Percentiles rank a stretch among this genome's conserved stretches.
Conservation (phyloP, 2,888 invertebrate genomes). For the Iphiclides podalirius region DNA sequence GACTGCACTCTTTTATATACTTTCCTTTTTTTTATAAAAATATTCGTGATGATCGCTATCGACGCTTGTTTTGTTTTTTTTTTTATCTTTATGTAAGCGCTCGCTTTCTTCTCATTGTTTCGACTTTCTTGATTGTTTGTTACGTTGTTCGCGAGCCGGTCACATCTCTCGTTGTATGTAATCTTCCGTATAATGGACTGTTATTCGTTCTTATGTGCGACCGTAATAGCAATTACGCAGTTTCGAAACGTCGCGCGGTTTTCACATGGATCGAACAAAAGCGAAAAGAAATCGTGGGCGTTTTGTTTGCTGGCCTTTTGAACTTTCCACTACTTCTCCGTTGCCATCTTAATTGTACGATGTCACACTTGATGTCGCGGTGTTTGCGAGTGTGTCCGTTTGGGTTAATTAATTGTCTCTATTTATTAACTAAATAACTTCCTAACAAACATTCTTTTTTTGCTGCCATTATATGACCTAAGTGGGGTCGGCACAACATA, state of each 20-base stretch:
- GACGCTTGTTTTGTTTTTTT: constrained; percentile 28
- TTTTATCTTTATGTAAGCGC: constrained; percentile 43
- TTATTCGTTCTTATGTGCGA: constrained; percentile 55
- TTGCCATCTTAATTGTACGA: constrained; percentile 10
- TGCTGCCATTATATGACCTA: too few relatives aligned
- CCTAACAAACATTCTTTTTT: too few relatives aligned
- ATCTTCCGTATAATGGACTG: constrained; percentile 58
- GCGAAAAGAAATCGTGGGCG: constrained; percentile 33
- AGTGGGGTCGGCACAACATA: too few relatives aligned
- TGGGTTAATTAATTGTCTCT: too few relatives aligned
- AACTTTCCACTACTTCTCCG: constrained; percentile 36
- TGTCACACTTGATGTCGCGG: too few relatives aligned
- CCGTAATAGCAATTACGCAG: constrained; percentile 60
- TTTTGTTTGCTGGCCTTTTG: constrained; percentile 49
- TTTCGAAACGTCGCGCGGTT: constrained; percentile 46
- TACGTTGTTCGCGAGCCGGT: constrained; percentile 62
- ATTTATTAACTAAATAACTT: too few relatives aligned
- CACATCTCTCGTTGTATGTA: constrained; percentile 56
- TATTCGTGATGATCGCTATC: too few relatives aligned
- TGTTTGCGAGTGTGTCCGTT: too few relatives aligned
- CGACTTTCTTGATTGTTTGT: constrained; percentile 68
- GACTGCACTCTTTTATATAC: too few relatives aligned
- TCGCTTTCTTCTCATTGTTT: constrained; percentile 64
- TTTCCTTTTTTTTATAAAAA: too few relatives aligned
- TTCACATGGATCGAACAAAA: constrained; percentile 42